These are phyloP conservation scores for Delphinapterus leucas DNA, from an alignment of 2,113 vertebrate species.

Conservation along the genomic window DNA sequence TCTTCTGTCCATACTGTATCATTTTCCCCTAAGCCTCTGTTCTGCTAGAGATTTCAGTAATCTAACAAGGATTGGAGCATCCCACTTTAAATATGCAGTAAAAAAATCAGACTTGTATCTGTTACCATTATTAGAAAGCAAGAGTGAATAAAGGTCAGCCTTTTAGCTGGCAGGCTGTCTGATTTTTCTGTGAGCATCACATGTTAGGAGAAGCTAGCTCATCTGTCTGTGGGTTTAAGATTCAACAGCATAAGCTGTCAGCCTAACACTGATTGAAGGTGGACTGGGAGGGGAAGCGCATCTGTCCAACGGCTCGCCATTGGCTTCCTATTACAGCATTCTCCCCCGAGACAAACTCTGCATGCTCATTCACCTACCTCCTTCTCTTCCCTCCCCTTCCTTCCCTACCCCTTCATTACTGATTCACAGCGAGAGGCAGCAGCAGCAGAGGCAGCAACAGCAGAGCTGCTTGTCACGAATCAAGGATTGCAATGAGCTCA, in stretches of 20 bases:
- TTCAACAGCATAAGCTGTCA: slow-evolving; percentile 62
- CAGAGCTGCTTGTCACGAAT: slow-evolving; percentile 76
- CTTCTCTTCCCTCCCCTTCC: slow-evolving; percentile 81
- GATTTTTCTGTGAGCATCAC: neutral
- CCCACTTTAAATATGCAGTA: neutral
- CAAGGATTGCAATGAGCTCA: slow-evolving; percentile 88
- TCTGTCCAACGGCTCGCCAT: slow-evolving; percentile 87
- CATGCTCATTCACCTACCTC: slow-evolving; percentile 84
- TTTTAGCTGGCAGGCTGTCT: slow-evolving; percentile 16
- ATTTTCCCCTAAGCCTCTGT: neutral
- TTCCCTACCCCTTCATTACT: slow-evolving; percentile 83
- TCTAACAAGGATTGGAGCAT: neutral
- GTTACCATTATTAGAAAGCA: slow-evolving; percentile 22
- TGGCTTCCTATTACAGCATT: slow-evolving; percentile 96
- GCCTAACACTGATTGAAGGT: slow-evolving; percentile 68
- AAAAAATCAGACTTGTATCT: neutral
- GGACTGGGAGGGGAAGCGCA: slow-evolving; percentile 72
- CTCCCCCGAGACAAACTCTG: slow-evolving; percentile 85
- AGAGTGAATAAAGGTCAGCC: neutral
- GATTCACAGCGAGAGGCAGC: slow-evolving; percentile 85
- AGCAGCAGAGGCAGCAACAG: slow-evolving; percentile 65
- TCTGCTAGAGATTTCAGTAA: neutral
- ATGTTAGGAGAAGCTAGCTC: slow-evolving; percentile 27
- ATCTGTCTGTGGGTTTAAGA: slow-evolving; percentile 37
- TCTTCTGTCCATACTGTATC: neutral